phyloP scores from a whole-genome alignment of 1,140 invertebrate species.

The Aradophagus sp. region DNA sequence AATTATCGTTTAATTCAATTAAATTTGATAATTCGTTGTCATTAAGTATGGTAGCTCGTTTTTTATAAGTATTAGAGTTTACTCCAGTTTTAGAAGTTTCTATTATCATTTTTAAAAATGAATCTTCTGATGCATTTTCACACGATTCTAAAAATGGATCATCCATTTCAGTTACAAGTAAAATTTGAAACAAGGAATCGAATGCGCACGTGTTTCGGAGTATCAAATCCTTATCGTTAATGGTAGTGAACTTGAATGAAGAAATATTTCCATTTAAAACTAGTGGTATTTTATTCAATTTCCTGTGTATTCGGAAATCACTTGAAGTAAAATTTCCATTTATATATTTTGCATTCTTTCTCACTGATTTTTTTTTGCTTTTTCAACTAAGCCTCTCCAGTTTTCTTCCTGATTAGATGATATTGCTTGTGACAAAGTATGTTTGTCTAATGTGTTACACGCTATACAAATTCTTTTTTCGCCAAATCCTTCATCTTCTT shows the following conservation, averaged over 20 bases:
- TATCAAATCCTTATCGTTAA: not conserved
- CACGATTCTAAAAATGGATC: too few relatives aligned
- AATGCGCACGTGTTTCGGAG: constrained; percentile 7
- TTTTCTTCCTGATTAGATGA: constrained; percentile 6
- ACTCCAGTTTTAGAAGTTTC: too few relatives aligned
- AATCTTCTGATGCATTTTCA: too few relatives aligned
- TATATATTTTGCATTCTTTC: constrained; percentile 7
- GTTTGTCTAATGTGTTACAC: not conserved
- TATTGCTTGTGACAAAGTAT: not conserved
- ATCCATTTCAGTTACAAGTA: constrained; percentile 7
- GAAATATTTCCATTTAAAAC: constrained; percentile 7
- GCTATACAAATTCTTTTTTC: constrained; percentile 5
- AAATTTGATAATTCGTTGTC: too few relatives aligned
- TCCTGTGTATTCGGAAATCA: constrained; percentile 1
- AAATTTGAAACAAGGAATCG: constrained; percentile 3
- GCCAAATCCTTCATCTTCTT: constrained; percentile 13
- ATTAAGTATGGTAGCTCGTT: too few relatives aligned
- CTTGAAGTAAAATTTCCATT: constrained; percentile 5
- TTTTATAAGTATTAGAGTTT: too few relatives aligned
- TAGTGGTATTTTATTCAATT: constrained; percentile 8
- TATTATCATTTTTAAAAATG: too few relatives aligned
- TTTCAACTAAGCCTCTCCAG: constrained; percentile 2
- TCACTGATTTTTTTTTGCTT: constrained; percentile 7
- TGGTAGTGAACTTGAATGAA: not conserved
- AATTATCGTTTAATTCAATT: too few relatives aligned